These are phyloP conservation scores for Siphlonurus alternatus DNA, from an alignment of 2,888 invertebrate genomes.

Conservation along the genomic window DNA sequence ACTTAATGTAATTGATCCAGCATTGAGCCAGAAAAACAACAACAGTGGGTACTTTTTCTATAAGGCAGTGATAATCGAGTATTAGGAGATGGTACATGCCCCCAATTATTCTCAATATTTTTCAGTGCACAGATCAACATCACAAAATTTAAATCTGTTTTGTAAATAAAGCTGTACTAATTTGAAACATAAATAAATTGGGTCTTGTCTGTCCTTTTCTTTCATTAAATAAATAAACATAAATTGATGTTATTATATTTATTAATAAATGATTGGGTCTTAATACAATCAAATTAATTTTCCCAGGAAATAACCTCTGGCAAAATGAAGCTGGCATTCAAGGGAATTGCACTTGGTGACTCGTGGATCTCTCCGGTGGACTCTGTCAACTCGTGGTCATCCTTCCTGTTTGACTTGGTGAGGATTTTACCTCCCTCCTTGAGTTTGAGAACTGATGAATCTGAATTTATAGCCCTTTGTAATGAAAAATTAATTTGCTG, in stretches of 20 bases:
- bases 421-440: background rate
- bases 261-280: background rate
- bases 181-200: too few relatives aligned
- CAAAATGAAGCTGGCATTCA: conserved; percentile 47
- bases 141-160: too few relatives aligned
- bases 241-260: background rate
- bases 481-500: too few relatives aligned
- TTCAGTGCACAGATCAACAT: too few relatives aligned
- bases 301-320: conserved; percentile 42
- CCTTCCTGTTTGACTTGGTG: conserved; percentile 54
- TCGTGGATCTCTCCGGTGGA: conserved; percentile 83
- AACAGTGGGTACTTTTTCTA: too few relatives aligned
- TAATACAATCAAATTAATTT: too few relatives aligned
- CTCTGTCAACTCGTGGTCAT: conserved; percentile 68
- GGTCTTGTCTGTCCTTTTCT: background rate
- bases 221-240: background rate
- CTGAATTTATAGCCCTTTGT: background rate
- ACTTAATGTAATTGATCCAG: too few relatives aligned
- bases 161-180: too few relatives aligned
- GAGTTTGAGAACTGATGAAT: background rate
- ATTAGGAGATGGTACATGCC: too few relatives aligned
- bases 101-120: too few relatives aligned
- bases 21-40: too few relatives aligned
- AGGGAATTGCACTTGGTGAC: conserved; percentile 70
- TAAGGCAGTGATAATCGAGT: too few relatives aligned